phyloP scores from a whole-genome alignment of 2,888 invertebrate species.

The Dilophus febrilis region DNA sequence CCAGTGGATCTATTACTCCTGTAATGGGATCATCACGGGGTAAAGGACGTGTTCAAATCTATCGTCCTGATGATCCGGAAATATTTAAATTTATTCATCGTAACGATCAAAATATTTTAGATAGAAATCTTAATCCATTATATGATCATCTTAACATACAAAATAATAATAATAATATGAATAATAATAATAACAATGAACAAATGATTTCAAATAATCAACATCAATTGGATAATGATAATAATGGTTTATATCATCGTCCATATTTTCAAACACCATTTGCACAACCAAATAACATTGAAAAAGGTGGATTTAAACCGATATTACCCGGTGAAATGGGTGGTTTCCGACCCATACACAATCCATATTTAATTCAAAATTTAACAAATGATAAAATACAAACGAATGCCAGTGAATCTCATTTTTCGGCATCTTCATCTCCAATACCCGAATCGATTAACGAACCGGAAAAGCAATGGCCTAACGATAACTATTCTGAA shows the following conservation, averaged over 20 bases:
- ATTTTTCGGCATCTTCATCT: too few relatives aligned
- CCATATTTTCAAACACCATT: conserved; percentile 20
- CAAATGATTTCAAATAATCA: conserved; percentile 11
- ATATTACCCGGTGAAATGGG: conserved; percentile 50
- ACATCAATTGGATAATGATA: not conserved
- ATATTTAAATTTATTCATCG: conserved; percentile 25
- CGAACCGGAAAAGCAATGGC: not conserved
- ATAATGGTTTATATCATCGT: conserved; percentile 6
- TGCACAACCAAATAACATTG: conserved; percentile 33
- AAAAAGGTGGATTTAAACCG: conserved; percentile 62
- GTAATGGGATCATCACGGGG: conserved; percentile 6
- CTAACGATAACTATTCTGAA: conserved; percentile 7
- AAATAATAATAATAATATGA: conserved; percentile 6
- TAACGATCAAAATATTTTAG: conserved; percentile 14
- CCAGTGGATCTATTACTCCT: not conserved
- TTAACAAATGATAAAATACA: conserved; percentile 14
- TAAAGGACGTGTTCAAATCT: conserved; percentile 25
- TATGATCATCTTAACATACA: not conserved
- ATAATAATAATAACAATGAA: conserved; percentile 6
- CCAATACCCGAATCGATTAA: not conserved
- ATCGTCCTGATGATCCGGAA: conserved; percentile 24
- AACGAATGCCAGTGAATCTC: conserved; percentile 21
- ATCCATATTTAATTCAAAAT: conserved; percentile 24
- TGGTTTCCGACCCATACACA: conserved; percentile 53
- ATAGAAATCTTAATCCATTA: conserved; percentile 7